These are phyloP conservation scores for Cnemophilus loriae DNA, from an alignment of 2,113 vertebrate genomes.

Conservation along the genomic window DNA sequence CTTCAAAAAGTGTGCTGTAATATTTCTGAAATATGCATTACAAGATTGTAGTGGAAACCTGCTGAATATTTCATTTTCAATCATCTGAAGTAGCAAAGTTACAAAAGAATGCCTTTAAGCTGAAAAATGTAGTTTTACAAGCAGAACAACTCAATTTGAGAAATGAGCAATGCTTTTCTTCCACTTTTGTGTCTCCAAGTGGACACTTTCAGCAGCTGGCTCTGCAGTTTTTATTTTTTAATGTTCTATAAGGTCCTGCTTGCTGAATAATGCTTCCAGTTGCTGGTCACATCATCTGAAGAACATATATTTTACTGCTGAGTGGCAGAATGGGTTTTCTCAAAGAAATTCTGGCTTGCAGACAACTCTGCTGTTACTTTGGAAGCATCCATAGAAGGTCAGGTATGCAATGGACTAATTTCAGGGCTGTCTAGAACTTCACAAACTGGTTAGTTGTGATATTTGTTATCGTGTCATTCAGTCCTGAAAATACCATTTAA, in stretches of 20 bases:
- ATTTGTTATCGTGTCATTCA: background rate
- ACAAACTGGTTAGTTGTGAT: background rate
- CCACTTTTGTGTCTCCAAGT: background rate
- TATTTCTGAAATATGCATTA: conserved; percentile 51
- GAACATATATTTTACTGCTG: background rate
- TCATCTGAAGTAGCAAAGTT: conserved; percentile 32
- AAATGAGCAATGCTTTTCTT: conserved; percentile 1
- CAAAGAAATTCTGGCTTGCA: background rate
- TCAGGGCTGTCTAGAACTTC: background rate
- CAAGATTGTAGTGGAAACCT: conserved; percentile 16
- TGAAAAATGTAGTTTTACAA: conserved; percentile 40
- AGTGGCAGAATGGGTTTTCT: background rate
- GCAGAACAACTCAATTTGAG: background rate
- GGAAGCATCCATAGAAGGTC: background rate
- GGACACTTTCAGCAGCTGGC: background rate
- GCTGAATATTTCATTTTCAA: conserved; percentile 68
- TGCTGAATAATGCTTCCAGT: background rate
- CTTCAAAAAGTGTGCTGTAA: background rate
- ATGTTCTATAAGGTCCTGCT: background rate
- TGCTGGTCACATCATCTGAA: background rate
- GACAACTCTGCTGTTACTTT: background rate
- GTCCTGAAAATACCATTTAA: background rate
- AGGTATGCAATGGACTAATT: background rate
- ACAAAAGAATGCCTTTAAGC: conserved; percentile 29
- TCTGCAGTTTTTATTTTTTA: conserved; percentile 17